Evolutionary conservation across 2,888 invertebrate genomes (phyloP).

Genomic region (Acholoe squamosa): DNA sequence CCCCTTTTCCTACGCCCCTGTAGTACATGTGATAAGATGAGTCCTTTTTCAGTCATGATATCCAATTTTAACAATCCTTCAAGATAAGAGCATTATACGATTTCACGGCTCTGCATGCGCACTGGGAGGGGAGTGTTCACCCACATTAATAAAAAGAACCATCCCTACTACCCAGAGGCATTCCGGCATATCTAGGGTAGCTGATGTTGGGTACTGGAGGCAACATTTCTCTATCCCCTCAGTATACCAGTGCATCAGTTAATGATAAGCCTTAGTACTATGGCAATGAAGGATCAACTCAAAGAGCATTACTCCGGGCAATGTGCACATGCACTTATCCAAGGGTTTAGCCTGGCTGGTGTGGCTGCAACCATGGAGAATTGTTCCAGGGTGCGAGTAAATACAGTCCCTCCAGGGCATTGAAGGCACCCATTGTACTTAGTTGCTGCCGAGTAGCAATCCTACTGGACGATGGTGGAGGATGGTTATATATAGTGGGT

Average conservation of each 20-base stretch:
- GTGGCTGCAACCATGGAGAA: background rate
- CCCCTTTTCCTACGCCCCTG: too few relatives aligned
- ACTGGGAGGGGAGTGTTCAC: too few relatives aligned
- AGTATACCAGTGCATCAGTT: background rate
- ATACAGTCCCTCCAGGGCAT: background rate
- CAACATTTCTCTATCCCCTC: background rate
- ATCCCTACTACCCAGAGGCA: too few relatives aligned
- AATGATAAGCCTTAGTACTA: background rate
- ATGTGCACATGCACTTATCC: slow-evolving; percentile 10
- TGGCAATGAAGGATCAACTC: background rate
- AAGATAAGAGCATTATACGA: too few relatives aligned
- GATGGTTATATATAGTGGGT: background rate
- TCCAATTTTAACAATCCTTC: too few relatives aligned
- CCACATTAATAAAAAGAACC: too few relatives aligned
- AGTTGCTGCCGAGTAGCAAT: background rate
- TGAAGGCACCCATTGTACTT: background rate
- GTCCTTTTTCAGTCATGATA: too few relatives aligned
- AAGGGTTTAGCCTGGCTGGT: background rate
- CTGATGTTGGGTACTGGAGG: too few relatives aligned
- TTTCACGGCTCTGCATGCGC: too few relatives aligned
- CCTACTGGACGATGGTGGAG: too few relatives aligned
- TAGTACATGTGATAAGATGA: too few relatives aligned
- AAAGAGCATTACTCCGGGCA: background rate
- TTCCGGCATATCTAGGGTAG: too few relatives aligned
- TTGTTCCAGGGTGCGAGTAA: background rate